Percentiles rank a stretch among this genome's conserved stretches.
Evolutionary conservation across 2,113 vertebrate genomes (phyloP).

Genomic region (Pelodiscus sinensis): DNA sequence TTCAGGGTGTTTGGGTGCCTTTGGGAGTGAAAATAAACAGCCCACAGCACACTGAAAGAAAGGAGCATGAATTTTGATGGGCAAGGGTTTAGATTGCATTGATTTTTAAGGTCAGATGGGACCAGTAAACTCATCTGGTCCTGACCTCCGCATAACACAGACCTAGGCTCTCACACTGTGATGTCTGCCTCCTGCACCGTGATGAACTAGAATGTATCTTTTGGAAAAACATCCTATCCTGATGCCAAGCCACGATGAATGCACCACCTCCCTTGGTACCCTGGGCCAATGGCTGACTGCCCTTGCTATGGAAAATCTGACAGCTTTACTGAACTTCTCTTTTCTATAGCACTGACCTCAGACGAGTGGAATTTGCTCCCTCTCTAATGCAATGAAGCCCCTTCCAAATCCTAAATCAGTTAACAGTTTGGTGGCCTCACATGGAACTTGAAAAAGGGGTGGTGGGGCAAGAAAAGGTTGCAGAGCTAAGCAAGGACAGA

Average conservation of each 20-base stretch:
- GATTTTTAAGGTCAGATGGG: not conserved
- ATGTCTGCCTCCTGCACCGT: not conserved
- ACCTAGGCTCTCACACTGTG: not conserved
- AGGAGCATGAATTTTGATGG: not conserved
- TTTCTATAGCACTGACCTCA: not conserved
- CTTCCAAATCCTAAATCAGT: not conserved
- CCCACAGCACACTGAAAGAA: not conserved
- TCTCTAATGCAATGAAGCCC: not conserved
- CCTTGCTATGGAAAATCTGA: not conserved
- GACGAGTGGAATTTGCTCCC: not conserved
- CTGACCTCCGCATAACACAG: not conserved
- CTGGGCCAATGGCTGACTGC: not conserved
- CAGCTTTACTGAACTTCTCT: not conserved
- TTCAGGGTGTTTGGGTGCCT: not conserved
- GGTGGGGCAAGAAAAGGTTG: not conserved
- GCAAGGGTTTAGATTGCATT: fast-evolving
- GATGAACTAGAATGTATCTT: not conserved
- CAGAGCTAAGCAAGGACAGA: not conserved
- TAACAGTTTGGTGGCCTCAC: not conserved
- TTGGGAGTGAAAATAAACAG: not conserved
- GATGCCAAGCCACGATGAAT: not conserved
- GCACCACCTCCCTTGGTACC: not conserved
- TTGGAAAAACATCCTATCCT: not conserved
- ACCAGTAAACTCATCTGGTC: slow-evolving; percentile 10
- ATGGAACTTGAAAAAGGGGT: not conserved